These are phyloP conservation scores for Pycnomerus fuliginosus DNA, from an alignment of 2,888 invertebrate genomes.

Conservation along the genomic window DNA sequence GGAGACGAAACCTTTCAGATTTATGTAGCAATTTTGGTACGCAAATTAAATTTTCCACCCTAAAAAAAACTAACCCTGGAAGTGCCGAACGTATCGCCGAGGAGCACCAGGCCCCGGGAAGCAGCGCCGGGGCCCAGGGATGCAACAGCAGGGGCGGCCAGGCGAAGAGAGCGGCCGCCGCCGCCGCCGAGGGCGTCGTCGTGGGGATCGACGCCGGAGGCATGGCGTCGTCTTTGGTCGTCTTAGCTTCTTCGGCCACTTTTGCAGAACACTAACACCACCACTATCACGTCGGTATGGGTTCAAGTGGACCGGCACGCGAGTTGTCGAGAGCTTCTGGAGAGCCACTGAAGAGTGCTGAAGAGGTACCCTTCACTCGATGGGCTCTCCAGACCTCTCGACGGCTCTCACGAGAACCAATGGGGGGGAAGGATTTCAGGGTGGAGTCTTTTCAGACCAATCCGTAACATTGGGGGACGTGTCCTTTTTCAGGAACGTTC, in stretches of 20 bases:
- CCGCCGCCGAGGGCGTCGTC: slow-evolving; percentile 38
- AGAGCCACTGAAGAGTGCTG: slow-evolving; percentile 52
- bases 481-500: neutral
- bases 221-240: slow-evolving; percentile 33
- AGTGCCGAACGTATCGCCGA: slow-evolving; percentile 69
- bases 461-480: too few relatives aligned
- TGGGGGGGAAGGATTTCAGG: slow-evolving; percentile 33
- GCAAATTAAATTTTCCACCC: too few relatives aligned
- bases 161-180: slow-evolving; percentile 62
- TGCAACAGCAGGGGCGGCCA: slow-evolving; percentile 76
- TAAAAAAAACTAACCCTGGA: slow-evolving; percentile 74
- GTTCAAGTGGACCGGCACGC: slow-evolving; percentile 50
- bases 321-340: slow-evolving; percentile 51
- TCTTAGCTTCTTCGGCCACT: slow-evolving; percentile 51
- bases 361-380: slow-evolving; percentile 52
- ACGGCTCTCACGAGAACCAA: slow-evolving; percentile 46
- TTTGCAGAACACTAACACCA: too few relatives aligned
- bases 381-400: slow-evolving; percentile 48
- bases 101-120: slow-evolving; percentile 67
- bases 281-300: slow-evolving; percentile 19
- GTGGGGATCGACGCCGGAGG: slow-evolving; percentile 33
- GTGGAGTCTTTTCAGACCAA: slow-evolving; percentile 47
- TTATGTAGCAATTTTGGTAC: too few relatives aligned
- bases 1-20: too few relatives aligned
- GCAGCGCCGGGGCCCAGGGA: slow-evolving; percentile 72